Evolutionary conservation across 2,113 vertebrate species (phyloP).

Genomic region (Tragelaphus imberbis): DNA sequence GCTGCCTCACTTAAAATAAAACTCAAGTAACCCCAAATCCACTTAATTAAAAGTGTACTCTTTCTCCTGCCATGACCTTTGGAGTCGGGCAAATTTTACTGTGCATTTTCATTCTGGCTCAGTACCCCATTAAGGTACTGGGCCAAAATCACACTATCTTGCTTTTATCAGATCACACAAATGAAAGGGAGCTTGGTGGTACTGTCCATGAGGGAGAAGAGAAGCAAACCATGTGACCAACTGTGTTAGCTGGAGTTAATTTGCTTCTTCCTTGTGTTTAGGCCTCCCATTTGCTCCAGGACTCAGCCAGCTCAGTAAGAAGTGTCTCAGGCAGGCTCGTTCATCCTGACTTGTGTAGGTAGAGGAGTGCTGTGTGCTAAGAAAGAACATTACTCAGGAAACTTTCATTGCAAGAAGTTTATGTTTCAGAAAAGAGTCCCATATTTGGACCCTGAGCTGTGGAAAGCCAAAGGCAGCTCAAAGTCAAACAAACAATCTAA

Average conservation of each 20-base stretch:
- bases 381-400: not conserved
- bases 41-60: not conserved
- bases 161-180: constrained; percentile 20
- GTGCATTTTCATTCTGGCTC: not conserved
- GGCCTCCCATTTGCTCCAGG: not conserved
- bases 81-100: not conserved
- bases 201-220: not conserved
- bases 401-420: constrained; percentile 15
- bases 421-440: not conserved
- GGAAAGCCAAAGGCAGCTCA: constrained; percentile 41
- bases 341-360: not conserved
- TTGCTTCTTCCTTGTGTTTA: not conserved
- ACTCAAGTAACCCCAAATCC: not conserved
- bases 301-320: not conserved
- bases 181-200: not conserved
- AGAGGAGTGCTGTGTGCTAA: not conserved
- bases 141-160: not conserved
- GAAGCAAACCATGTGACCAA: not conserved
- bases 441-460: not conserved
- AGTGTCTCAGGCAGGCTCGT: not conserved
- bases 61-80: not conserved
- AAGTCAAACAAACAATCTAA: constrained; percentile 28
- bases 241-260: not conserved
- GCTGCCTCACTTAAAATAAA: constrained; percentile 11
- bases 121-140: not conserved